phyloP scores from a whole-genome alignment of 2,113 vertebrate species.

The Mus musculus region GRCm39 chr2:136860501-136861000 shows the following conservation, averaged over 20 bases:
- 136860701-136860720: conserved; percentile 3
- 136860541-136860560: conserved; percentile 72
- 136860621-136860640: conserved; percentile 70
- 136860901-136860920: background rate
- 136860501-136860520: conserved; percentile 76
- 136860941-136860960: background rate
- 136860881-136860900: background rate
- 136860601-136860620: conserved; percentile 77
- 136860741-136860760: conserved; percentile 46
- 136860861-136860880: background rate
- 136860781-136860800: conserved; percentile 2
- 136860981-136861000: background rate
- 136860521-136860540: conserved; percentile 74
- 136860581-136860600: conserved; percentile 74
- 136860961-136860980: background rate
- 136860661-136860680: conserved; percentile 69
- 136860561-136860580: conserved; percentile 76
- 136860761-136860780: background rate
- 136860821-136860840: background rate
- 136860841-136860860: conserved; percentile 50
- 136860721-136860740: conserved; percentile 57
- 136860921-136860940: background rate
- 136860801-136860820: background rate
- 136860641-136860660: conserved; percentile 55
- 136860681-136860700: conserved; percentile 47